Base-by-base conservation (phyloP, 2,797 vertebrate species). In the Orientallactaga sibirica region DNA sequence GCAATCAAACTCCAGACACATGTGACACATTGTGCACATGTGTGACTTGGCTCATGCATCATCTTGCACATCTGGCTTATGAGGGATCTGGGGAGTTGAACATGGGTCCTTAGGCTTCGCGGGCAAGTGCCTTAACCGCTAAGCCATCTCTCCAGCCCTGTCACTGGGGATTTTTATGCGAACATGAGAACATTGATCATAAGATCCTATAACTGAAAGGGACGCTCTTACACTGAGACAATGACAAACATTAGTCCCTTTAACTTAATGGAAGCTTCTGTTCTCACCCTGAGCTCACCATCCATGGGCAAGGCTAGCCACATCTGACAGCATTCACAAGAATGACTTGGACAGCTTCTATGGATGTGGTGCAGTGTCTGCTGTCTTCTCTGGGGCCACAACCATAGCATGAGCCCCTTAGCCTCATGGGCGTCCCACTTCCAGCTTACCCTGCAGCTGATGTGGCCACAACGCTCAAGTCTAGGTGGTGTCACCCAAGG, bases 401-500 rank as follows among this genome's bases (percentile, higher is more conserved):
- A 29, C 43, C 19, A 16, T 1, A 52, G 16, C 19, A 3, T 9
- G 58, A 29, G 37, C 10, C 16, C 22, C 41, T 19, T 0, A 0
- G 55, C n/a, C 55, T 91, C 68, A 43, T 29, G 27, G 25, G 58
- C 3, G 52, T 2, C 29, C 1, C 16, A 27, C 0, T 2, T 33
- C 29, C 29, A 55, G 86, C 18, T 10, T 90, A 43, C 33, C 16
- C 29, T 66, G 16, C 15, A 20, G 77, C 16, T n/a, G 68, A 6
- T 68, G 48, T 61, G 29, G 19, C 33, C 8, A 0, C 8, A 24
- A 92, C 75, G n/a, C 61, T 85, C 12, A 10, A 71, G 16, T 48
- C 29, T 19, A 7, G 24, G 62, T n/a, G 48, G 19, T 58, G 55
- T 7, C 18, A 62, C 3, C 25, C 37, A 64, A 58, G 55, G 11